Base-by-base conservation (phyloP, 2,797 vertebrate species). In the Poeciliopsis turneri region DNA sequence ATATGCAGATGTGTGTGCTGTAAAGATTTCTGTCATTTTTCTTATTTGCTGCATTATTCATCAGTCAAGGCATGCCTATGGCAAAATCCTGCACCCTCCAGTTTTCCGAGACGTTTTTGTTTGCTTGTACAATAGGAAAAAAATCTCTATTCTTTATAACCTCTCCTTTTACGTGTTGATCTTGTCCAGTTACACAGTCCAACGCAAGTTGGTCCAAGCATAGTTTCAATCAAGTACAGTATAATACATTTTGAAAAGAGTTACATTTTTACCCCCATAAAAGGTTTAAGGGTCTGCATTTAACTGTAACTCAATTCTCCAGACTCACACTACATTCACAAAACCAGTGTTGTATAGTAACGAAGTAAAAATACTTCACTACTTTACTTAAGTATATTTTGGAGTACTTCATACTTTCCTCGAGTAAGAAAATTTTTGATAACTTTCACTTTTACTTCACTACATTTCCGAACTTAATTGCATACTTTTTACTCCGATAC, bases 1-100 rank as follows among this genome's bases (percentile, higher is more conserved):
- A 61, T 64, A 78, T 75, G 85, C 74, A 69, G 66, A 69, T 13
- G n/a, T 64, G 25, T 68, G 57, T 78, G 76, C 74, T 75, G 73
- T 76, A 55, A 82, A 71, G 80, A 78, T 84, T 57, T 82, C 68
- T 57, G 53, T 5, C 51, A 3, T 25, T 53, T 53, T 30, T 12
- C 5, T 88, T 80, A 78, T 80, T 71, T 73, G 76, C 74, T 90
- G 86, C 86, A 93, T 92, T 90, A 92, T 92, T 92, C 83, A 93
- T 91, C 84, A 88, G 86, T 89, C 79, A 80, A 72, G 78, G 78
- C 73, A 80, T 33, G 80, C 90, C 84, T 84, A 76, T 81, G 82
- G 82, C 84, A 69, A 78, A 83, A 85, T 30, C 80, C 82, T 84
- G 69, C 73, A n/a, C 74, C 82, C 78, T 68, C 77, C 74, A 80